Base-by-base conservation (phyloP, 2,888 invertebrate genomes). In the Lepidonotus clava region DNA sequence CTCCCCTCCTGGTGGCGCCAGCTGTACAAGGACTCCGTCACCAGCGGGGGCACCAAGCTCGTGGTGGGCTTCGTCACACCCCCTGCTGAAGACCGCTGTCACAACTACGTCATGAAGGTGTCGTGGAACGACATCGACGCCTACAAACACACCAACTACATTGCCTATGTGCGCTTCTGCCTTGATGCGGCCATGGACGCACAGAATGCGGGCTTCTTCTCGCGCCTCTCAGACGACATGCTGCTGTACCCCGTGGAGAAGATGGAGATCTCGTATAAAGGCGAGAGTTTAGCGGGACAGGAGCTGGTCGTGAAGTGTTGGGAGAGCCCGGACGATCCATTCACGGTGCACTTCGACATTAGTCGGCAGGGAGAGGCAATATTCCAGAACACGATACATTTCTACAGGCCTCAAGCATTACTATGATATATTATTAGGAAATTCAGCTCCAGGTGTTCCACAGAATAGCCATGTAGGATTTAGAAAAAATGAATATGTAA, bases 1-100 rank as follows among this genome's bases (percentile, higher is more conserved):
- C 86, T 92, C 28, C 91, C 92, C 5, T 91, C 91, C 34, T 92
- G 92, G 92, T 93, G 93, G 93, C 89, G 88, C 41, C 87, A 89
- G n/a, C 91, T 92, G 88, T 92, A 92, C 86, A 88, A 87, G 0
- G 84, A 87, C 56, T 85, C 88, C 32, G 90, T 83, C 87, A 6
- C 87, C 85, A 87, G 67, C 53, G 80, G 38, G 1, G 87, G 89
- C 46, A 66, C 87, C 46, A 86, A 91, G 36, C 87, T 92, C 38
- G 90, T 89, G 76, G 87, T 92, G 21, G 88, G 87, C 6, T 89
- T 88, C 53, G 83, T 90, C 32, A 76, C 80, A 4, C 88, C 88
- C 24, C 92, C 92, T 24, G 36, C 71, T 4, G 46, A 66, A 18
- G 66, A 66, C 24, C n/a, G n/a, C 8, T 61, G 6, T n/a, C 51